phyloP scores from a whole-genome alignment of 2,888 invertebrate species.

The Apocheima hispidaria region DNA sequence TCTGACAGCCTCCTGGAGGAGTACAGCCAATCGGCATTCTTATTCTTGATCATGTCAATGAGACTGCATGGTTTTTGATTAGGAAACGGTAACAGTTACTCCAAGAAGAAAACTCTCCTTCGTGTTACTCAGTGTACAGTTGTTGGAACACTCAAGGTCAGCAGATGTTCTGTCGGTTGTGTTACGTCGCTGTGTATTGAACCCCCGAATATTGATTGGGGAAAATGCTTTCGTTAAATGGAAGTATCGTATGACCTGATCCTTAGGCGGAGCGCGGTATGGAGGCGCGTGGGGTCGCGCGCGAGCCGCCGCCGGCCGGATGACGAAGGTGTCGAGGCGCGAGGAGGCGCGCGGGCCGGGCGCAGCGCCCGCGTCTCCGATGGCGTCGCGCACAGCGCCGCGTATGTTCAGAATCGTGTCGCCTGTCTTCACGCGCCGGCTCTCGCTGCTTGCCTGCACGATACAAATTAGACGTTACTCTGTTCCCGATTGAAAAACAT shows the following conservation, averaged over 20 bases:
- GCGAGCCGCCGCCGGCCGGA: constrained; percentile 67
- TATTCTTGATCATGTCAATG: no score
- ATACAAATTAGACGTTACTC: background rate
- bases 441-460: constrained; percentile 22
- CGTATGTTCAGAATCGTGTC: constrained; percentile 81
- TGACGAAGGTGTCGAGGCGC: constrained; percentile 77
- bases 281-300: constrained; percentile 45
- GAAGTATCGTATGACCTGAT: constrained; percentile 44
- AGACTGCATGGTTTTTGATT: no score
- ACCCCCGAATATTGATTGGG: no score
- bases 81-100: no score
- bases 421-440: constrained; percentile 74
- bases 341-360: constrained; percentile 74
- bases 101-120: no score
- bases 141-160: no score
- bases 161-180: no score
- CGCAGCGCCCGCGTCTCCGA: constrained; percentile 78
- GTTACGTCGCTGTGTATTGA: no score
- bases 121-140: no score
- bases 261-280: constrained; percentile 55
- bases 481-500: background rate
- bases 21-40: no score
- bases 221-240: no score
- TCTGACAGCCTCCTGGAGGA: no score
- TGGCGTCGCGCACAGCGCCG: constrained; percentile 77